Evolutionary conservation across 1,140 invertebrate genomes (phyloP).

Genomic region (Bombus pascuorum): DNA sequence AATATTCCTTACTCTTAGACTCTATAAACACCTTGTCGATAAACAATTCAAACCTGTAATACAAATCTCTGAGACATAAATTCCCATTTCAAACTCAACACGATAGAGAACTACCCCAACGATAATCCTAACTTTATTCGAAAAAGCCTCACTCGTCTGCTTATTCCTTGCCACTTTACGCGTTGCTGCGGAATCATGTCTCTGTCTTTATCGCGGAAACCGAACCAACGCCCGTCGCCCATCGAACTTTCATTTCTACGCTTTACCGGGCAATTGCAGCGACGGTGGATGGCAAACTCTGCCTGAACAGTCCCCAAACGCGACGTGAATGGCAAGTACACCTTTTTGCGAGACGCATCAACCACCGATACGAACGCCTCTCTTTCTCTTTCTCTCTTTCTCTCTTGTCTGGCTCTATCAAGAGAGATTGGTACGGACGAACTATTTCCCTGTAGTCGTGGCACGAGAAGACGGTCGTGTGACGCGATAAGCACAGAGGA

Average conservation of each 20-base stretch:
- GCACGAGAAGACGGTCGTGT: constrained; percentile 30
- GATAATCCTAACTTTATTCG: too few species aligned
- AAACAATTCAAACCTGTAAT: too few species aligned
- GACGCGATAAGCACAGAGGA: constrained; percentile 68
- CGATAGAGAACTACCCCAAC: too few species aligned
- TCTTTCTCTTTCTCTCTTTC: too few species aligned
- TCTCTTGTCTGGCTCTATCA: neutral
- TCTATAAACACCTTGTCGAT: too few species aligned
- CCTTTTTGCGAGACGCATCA: neutral
- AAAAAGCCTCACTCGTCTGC: too few species aligned
- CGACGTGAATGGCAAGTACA: neutral
- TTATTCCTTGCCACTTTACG: too few species aligned
- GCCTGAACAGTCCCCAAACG: neutral
- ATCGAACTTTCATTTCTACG: constrained; percentile 10
- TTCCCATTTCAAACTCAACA: too few species aligned
- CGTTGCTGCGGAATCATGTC: too few species aligned
- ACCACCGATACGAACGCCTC: neutral
- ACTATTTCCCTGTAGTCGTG: constrained; percentile 1
- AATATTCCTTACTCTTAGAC: too few species aligned
- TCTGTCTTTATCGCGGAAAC: neutral
- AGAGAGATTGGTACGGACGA: neutral
- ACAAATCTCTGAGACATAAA: too few species aligned
- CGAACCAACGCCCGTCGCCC: too few species aligned
- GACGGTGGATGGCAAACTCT: neutral
- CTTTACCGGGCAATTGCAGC: neutral